Conservation (phyloP, 2,888 invertebrate genomes). For the Acleris emargana region DNA sequence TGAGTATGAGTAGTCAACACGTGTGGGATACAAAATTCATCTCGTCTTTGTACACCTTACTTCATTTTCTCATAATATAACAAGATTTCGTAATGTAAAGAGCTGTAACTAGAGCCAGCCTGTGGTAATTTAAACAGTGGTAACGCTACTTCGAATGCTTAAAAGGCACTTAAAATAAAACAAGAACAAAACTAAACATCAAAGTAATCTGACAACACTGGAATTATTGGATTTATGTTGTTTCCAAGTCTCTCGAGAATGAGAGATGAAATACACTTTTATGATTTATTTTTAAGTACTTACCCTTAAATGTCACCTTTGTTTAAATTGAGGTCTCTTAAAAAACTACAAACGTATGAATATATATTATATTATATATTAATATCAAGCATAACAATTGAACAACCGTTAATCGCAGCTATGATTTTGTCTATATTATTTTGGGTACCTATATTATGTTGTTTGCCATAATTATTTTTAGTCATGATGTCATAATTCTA, state of each 20-base stretch:
- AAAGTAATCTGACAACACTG: conserved; percentile 50
- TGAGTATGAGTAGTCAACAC: too few species aligned
- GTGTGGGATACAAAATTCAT: too few species aligned
- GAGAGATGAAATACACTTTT: conserved; percentile 52
- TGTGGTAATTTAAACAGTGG: conserved; percentile 15
- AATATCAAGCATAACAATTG: not conserved
- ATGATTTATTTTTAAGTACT: conserved; percentile 42
- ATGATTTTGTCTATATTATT: too few species aligned
- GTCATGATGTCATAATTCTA: too few species aligned
- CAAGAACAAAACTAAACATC: conserved; percentile 49
- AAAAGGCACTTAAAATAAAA: conserved; percentile 46
- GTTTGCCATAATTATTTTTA: too few species aligned
- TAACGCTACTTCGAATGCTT: conserved; percentile 39
- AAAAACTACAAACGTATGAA: conserved; percentile 11
- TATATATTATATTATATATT: conserved; percentile 10
- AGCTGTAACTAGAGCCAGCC: conserved; percentile 5
- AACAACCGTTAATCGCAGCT: too few species aligned
- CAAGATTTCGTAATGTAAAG: conserved; percentile 2
- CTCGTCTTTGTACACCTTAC: not conserved
- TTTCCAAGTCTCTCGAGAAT: conserved; percentile 48
- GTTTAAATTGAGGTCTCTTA: conserved; percentile 10
- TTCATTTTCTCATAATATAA: conserved; percentile 1
- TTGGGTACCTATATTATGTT: too few species aligned
- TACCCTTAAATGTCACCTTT: conserved; percentile 42
- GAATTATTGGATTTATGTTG: conserved; percentile 56